Base-by-base conservation (phyloP, 2,797 vertebrate genomes). In the Lithobates pipiens region DNA sequence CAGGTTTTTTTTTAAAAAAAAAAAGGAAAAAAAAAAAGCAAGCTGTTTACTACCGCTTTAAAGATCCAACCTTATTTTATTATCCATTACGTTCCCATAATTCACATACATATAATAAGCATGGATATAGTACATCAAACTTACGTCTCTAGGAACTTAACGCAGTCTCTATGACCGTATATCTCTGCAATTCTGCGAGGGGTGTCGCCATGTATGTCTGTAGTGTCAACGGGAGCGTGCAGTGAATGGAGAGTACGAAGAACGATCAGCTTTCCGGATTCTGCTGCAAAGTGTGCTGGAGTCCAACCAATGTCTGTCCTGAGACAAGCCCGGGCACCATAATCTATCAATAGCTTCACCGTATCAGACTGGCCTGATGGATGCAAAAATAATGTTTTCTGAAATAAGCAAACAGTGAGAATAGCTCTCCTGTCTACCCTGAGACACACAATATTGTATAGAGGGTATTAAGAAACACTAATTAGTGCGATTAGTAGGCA, bases 241-340 rank as follows among this genome's bases (percentile, higher is more conserved):
- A 96, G 76, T 0, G 93, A 89, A 54, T 99, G 97, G 2, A 99
- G 95, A 80, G 94, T 85, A 29, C 91, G 93, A 68, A 99, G 95
- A 27, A 96, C 94, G 0, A 92, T 90, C 80, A 98, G 91, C 0
- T 90, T 92, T 10, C 97, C 97, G 0, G 92, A 92, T 88, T 98
- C 95, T 0, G 97, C 97, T 0, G 97, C 97, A n/a, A 95, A 97
- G 89, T 98, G 97, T 46, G 96, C 96, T 0, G 98, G 88, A 0
- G 95, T 99, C 97, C 97, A 96, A 25, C 97, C 97, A 7, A 92
- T 92, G 0, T 94, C 93, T 0, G 94, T 97, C 78, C 94, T 94
- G 85, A 98, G 92, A 88, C 95, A 95, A 0, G 90, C 91, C 61
- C 95, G 93, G 68, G 96, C 96, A 0, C 97, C 96, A 0, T 95